Percentiles rank a stretch among this genome's conserved stretches.
Conservation (phyloP, 2,797 vertebrate species). For the Hemibagrus guttatus region DNA sequence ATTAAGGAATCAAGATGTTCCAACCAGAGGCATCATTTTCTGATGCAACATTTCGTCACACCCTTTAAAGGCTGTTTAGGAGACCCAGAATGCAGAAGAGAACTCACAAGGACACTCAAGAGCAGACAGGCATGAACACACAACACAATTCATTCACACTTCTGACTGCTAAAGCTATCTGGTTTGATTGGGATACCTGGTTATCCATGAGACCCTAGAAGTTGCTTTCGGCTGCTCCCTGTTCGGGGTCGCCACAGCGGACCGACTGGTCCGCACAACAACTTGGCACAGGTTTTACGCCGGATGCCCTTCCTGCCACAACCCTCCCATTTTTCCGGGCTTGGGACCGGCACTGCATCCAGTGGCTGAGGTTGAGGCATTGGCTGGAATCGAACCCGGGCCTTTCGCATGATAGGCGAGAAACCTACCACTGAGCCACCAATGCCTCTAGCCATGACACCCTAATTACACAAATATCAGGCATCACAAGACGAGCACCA, state of each 20-base stretch:
- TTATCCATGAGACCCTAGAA: background rate
- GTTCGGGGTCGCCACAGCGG: too few relatives aligned
- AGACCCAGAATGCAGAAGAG: slow-evolving; percentile 20
- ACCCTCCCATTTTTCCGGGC: too few relatives aligned
- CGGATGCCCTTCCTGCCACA: too few relatives aligned
- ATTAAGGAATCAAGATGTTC: slow-evolving; percentile 57
- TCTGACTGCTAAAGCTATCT: background rate
- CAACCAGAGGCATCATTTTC: slow-evolving; percentile 44
- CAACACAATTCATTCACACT: slow-evolving; percentile 12
- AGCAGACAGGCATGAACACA: slow-evolving; percentile 9
- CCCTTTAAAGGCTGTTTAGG: slow-evolving; percentile 39
- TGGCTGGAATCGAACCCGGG: too few relatives aligned
- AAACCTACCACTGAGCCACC: too few relatives aligned
- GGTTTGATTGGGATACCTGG: background rate
- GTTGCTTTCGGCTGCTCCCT: too few relatives aligned
- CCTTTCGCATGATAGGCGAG: too few relatives aligned
- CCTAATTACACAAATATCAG: background rate
- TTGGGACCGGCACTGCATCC: too few relatives aligned
- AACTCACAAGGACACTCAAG: slow-evolving; percentile 24
- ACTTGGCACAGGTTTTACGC: too few relatives aligned
- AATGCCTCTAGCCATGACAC: too few relatives aligned
- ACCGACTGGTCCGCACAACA: too few relatives aligned
- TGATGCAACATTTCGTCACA: slow-evolving; percentile 55
- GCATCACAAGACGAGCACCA: background rate
- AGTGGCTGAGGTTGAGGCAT: too few relatives aligned